Conservation (phyloP, 2,888 invertebrate species). For the Drepanosiphum platanoidis region DNA sequence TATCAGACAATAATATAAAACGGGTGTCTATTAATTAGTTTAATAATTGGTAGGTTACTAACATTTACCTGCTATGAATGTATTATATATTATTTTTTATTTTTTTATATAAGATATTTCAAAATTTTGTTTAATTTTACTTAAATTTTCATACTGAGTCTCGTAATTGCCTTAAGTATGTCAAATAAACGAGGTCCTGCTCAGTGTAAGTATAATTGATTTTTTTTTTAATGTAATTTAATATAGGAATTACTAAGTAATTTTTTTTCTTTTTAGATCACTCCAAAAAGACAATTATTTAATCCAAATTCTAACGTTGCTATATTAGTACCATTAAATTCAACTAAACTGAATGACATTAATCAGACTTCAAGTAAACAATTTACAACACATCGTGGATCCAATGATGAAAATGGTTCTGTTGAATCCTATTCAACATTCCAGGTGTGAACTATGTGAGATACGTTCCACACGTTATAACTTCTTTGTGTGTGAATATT, state of each 20-base stretch:
- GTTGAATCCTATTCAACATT: conserved; percentile 63
- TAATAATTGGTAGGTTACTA: background rate
- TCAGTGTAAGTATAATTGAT: conserved; percentile 57
- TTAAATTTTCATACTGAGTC: too few relatives aligned
- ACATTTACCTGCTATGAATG: too few relatives aligned
- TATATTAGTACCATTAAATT: conserved; percentile 53
- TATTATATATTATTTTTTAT: background rate
- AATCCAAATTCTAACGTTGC: conserved; percentile 33
- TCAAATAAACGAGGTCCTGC: conserved; percentile 60
- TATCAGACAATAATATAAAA: background rate
- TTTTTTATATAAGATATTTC: conserved; percentile 3
- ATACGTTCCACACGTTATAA: conserved; percentile 47
- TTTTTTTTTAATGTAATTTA: background rate
- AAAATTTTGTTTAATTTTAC: background rate
- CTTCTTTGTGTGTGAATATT: conserved; percentile 48
- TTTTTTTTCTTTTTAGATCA: conserved; percentile 27
- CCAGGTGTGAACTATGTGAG: conserved; percentile 62
- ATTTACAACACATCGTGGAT: background rate
- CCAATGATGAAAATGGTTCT: conserved; percentile 60
- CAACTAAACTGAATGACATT: conserved; percentile 33
- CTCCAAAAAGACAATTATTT: conserved; percentile 41
- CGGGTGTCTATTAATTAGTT: conserved; percentile 28
- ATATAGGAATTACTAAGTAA: background rate
- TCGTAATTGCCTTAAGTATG: conserved; percentile 27
- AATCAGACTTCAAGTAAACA: conserved; percentile 2